A percentile compares a stretch with the other conserved stretches of the same genome.
phyloP scores from a whole-genome alignment of 2,797 vertebrate genomes.

The Sternarchorhynchus goeldii region DNA sequence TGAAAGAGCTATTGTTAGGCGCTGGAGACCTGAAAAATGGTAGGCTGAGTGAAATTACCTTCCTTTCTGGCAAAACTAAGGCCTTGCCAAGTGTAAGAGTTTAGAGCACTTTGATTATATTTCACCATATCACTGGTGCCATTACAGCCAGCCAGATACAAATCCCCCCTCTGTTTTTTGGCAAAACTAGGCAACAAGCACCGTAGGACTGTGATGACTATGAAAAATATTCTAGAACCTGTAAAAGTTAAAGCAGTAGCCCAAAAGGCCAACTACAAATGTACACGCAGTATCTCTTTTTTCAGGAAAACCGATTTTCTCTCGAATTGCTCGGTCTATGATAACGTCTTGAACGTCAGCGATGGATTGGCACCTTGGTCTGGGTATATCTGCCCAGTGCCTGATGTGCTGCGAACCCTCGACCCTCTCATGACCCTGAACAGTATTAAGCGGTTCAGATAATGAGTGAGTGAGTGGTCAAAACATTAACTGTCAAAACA shows the following conservation, averaged over 20 bases:
- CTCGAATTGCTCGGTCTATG: too few species aligned
- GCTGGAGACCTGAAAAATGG: neutral
- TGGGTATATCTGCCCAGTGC: too few species aligned
- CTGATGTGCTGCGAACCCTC: too few species aligned
- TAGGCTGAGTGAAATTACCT: slow-evolving; percentile 14
- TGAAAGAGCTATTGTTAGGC: neutral
- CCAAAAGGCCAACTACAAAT: neutral
- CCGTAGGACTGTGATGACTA: too few species aligned
- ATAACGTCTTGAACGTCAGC: too few species aligned
- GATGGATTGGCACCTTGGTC: too few species aligned
- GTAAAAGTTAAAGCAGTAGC: neutral
- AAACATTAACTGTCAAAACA: too few species aligned
- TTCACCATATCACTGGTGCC: slow-evolving; percentile 3
- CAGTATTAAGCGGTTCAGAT: too few species aligned
- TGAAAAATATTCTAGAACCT: neutral
- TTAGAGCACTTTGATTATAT: neutral
- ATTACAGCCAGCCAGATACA: slow-evolving; percentile 12
- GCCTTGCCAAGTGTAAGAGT: slow-evolving; percentile 10
- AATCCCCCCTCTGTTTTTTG: neutral
- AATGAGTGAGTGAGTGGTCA: too few species aligned
- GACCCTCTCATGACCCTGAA: too few species aligned
- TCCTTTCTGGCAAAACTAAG: slow-evolving; percentile 14
- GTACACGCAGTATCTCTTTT: too few species aligned
- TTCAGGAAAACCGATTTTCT: too few species aligned
- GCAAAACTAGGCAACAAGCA: slow-evolving; percentile 14